Evolutionary conservation across 2,888 invertebrate genomes (phyloP), one percentile per base, ranked within the genome.

Genomic region (Leucoma salicis): DNA sequence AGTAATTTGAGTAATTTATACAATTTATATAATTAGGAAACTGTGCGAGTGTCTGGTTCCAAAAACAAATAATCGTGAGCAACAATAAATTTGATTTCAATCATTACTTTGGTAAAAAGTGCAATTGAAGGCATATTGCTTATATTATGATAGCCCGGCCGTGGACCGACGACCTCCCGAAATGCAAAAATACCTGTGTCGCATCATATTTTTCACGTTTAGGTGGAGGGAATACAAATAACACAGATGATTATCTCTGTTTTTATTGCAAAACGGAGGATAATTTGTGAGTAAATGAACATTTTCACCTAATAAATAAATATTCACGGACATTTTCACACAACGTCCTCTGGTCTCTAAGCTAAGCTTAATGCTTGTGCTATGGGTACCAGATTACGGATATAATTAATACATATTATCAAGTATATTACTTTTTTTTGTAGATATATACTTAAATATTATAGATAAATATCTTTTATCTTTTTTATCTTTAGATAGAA

Each of bases 91-190:
- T 36, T 44, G 1, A 18, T 27, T 27, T 27, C 27, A n/a, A n/a
- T 25, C 16, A n/a, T 27, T 21, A 8, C 2, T 6, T 16, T 16
- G 6, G 16, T 16, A 4, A 4, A n/a, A 16, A 16, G 3, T 21
- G 21, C 80, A 42, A 53, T 49, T 51, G 62, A 58, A 57, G 65
- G 66, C 46, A 58, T 82, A 78, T 85, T 63, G 74, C 78, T 78
- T 67, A 29, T 48, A 31, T 15, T 31, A 90, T 90, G 90, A 88
- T 87, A 54, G 87, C 86, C 1, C 71, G 84, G 42, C 84, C 83
- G 10, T 97, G 96, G 96, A 97, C 96, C 0, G 97, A 97, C 74
- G 96, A 96, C 76, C 83, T 97, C 49, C 95, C 96, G 27, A 95
- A 96, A 58, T 97, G 97, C 78, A 93, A 93, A 65, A 92, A 94